Base-by-base conservation (phyloP, 2,888 invertebrate genomes). In the Hirtodrosophila trivittata region DNA sequence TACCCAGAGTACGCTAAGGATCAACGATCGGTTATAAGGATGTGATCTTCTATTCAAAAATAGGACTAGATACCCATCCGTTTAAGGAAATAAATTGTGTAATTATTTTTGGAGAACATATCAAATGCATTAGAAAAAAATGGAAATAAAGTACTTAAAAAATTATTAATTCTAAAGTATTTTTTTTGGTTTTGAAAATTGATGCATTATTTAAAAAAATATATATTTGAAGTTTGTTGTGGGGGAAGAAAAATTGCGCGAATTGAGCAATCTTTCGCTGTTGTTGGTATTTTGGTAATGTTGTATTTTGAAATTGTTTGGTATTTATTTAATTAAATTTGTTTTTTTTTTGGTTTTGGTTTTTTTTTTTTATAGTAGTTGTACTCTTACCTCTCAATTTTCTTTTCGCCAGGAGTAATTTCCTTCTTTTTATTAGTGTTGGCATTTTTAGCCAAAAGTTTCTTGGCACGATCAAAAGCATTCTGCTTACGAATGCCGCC, bases 391-490 rank as follows among this genome's bases (percentile, higher is more conserved):
- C 91, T 91, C 91, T 90, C 90, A 83, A 85, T 89, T 89, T 91
- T 91, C 81, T 90, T 90, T 86, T 90, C 91, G 89, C 90, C 90
- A 89, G 90, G 87, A 90, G 90, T 86, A 89, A 89, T 88, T 90
- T 91, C 90, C 90, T 91, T 90, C 88, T 91, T 91, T 90, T 90
- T 90, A 89, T 89, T 90, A 74, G 76, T 76, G 80, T 86, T 89
- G 89, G 90, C 90, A 90, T 91, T 91, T 90, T 91, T 91, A 87
- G 90, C 90, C 90, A 91, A 90, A 90, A 91, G 89, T 90, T 91
- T 91, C 90, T 91, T 91, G 86, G 91, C 90, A 89, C 91, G 91
- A 90, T 91, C 91, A 88, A 90, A 90, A 86, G 90, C 90, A 89
- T 91, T 91, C 89, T 90, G 91, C 89, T 91, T 91, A 85, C 91